Conservation (phyloP, 2,113 vertebrate species). For the Motacilla tschutschensis region DNA sequence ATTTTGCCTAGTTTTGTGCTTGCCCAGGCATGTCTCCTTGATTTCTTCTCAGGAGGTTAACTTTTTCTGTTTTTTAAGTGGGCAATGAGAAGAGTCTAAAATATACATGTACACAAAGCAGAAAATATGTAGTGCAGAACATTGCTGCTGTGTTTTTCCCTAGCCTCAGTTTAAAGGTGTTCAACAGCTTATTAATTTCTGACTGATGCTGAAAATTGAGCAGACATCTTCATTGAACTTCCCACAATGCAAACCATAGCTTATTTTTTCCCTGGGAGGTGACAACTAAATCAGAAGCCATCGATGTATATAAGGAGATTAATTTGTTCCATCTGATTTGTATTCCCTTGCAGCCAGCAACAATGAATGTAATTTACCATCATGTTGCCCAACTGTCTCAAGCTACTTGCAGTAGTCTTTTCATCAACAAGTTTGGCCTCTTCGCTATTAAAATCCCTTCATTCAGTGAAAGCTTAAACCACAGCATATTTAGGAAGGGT, state of each 20-base stretch:
- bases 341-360: constrained; percentile 55
- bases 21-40: neutral
- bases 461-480: constrained; percentile 1
- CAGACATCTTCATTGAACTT: constrained; percentile 57
- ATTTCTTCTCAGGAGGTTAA: neutral
- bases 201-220: constrained; percentile 26
- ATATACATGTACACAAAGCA: neutral
- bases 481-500: neutral
- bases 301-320: constrained; percentile 55
- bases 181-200: constrained; percentile 52
- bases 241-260: constrained; percentile 12
- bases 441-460: constrained; percentile 46
- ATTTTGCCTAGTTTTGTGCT: neutral
- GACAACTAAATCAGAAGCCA: constrained; percentile 65
- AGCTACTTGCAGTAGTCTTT: constrained; percentile 35
- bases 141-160: neutral
- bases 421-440: constrained; percentile 49
- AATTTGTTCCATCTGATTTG: constrained; percentile 64
- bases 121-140: neutral
- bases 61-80: neutral
- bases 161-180: constrained; percentile 27
- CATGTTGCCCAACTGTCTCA: constrained; percentile 53
- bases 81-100: neutral
- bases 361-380: constrained; percentile 62
- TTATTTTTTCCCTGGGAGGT: constrained; percentile 24